A percentile compares a stretch with the other conserved stretches of the same genome.
Conservation (phyloP, 2,888 invertebrate species). For the Drosophila pegasa region DNA sequence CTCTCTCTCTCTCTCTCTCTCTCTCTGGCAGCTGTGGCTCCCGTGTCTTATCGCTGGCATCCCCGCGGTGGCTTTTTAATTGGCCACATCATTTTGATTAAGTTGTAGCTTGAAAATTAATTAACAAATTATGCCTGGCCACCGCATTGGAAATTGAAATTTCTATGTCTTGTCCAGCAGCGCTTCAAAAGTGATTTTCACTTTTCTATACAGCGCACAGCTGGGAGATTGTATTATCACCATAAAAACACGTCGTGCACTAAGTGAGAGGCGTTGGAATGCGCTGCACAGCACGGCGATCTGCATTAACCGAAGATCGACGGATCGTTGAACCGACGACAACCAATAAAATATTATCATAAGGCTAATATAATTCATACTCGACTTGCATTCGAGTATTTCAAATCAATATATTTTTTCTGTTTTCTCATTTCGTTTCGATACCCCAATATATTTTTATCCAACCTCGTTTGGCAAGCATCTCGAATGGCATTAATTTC, state of each 20-base stretch:
- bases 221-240: constrained; percentile 37
- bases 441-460: background rate
- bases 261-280: constrained; percentile 48
- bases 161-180: constrained; percentile 47
- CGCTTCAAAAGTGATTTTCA: constrained; percentile 69
- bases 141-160: constrained; percentile 73
- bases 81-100: constrained; percentile 81
- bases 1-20: constrained; percentile 1
- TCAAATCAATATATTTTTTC: background rate
- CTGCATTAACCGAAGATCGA: constrained; percentile 26
- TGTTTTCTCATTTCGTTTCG: background rate
- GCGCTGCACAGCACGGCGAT: constrained; percentile 17
- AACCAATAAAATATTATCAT: background rate
- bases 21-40: background rate
- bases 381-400: background rate
- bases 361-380: background rate
- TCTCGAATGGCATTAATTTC: background rate
- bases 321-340: constrained; percentile 14
- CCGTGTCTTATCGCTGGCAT: constrained; percentile 45
- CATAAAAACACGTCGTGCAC: constrained; percentile 15
- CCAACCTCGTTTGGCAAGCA: background rate
- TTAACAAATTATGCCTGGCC: constrained; percentile 81
- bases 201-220: constrained; percentile 59
- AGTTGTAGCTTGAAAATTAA: constrained; percentile 82
- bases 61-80: constrained; percentile 81